These are phyloP conservation scores for Pollicipes pollicipes DNA, from an alignment of 1,140 invertebrate genomes.

Conservation along the genomic window DNA sequence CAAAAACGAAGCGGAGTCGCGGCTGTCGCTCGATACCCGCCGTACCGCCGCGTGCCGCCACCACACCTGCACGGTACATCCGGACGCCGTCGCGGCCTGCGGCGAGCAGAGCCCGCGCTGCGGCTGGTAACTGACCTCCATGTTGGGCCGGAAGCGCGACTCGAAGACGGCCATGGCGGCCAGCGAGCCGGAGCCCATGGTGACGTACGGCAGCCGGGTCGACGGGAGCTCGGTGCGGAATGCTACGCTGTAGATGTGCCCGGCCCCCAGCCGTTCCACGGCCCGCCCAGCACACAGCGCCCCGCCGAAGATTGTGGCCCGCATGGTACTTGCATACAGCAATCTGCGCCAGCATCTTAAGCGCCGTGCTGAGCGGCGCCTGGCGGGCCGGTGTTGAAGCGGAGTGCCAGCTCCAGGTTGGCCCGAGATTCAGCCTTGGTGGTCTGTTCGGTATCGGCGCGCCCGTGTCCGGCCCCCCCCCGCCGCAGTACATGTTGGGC, in stretches of 20 bases:
- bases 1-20: too few species aligned
- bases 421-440: conserved; percentile 73
- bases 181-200: conserved; percentile 90
- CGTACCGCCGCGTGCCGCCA: too few species aligned
- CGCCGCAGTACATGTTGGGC: conserved; percentile 68
- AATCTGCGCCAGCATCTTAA: conserved; percentile 78
- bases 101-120: too few species aligned
- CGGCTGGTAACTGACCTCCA: conserved; percentile 16
- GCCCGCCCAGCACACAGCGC: conserved; percentile 89
- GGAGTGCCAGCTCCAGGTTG: conserved; percentile 74
- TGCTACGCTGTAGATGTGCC: conserved; percentile 77
- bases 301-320: conserved; percentile 84
- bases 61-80: too few species aligned
- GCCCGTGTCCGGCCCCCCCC: conserved; percentile 96
- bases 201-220: conserved; percentile 75
- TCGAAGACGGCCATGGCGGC: conserved; percentile 96
- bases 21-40: too few species aligned
- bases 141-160: conserved; percentile 36
- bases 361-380: conserved; percentile 72
- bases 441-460: conserved; percentile 87
- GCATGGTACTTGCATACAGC: conserved; percentile 86
- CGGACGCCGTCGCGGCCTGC: too few species aligned
- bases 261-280: conserved; percentile 65
- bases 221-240: conserved; percentile 87
- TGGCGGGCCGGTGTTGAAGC: conserved; percentile 73